Base-by-base conservation (phyloP, 2,113 vertebrate species). In the Cynoglossus semilaevis region DNA sequence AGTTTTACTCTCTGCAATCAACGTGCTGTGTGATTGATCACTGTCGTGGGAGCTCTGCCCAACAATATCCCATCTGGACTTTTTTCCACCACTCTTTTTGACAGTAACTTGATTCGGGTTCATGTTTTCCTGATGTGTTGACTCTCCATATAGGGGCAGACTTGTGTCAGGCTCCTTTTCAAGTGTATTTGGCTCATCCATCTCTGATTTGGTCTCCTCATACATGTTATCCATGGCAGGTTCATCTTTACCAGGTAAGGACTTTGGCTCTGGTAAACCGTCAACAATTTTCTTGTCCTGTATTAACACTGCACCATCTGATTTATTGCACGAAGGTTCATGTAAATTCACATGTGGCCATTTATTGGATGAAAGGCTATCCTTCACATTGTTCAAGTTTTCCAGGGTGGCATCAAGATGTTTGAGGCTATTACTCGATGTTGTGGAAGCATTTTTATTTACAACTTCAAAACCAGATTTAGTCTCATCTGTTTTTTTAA, bases 51-150 rank as follows among this genome's bases (percentile, higher is more conserved):
- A 41, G 18, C 88, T 76, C 63, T 92, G 83, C 44, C 91, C 90
- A 51, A 91, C 89, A 66, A 91, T 92, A 71, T 92, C 91, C 91
- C 91, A 92, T 7, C 91, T 51, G 1, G 90, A 91, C 66, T 82
- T 91, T 85, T 85, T 91, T 36, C 67, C 46, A 46, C 46, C 48
- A 42, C 35, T 83, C 62, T 81, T 87, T 70, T 74, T 87, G 19
- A 74, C 36, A 15, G 43, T 6, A 22, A 70, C 82, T 18, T 15
- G 11, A 44, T 45, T 74, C 46, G 38, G 70, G 65, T 47, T 77
- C 61, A 85, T 79, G 62, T 48, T 62, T 47, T 82, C 67, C 43
- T 55, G 37, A 73, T 19, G 50, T 6, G 22, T 44, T 8, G 63
- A 51, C 46, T 85, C 70, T 15, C 63, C 46, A 71, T 49, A 49